These are phyloP conservation scores for Drosophila nigrodunni DNA, from an alignment of 1,140 invertebrate species.

Conservation along the genomic window DNA sequence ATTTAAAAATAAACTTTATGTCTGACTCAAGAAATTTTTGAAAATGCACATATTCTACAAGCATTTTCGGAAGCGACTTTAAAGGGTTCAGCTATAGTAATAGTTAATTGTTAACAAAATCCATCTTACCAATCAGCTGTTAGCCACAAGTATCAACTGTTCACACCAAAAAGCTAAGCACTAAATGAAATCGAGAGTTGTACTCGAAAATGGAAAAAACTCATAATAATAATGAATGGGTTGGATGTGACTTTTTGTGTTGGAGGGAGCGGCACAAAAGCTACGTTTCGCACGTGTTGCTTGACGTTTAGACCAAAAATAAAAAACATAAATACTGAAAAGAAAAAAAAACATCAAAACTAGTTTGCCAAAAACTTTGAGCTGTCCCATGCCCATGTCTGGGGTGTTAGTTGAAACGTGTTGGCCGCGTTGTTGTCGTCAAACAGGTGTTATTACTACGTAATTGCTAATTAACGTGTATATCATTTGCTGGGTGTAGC, in stretches of 20 bases:
- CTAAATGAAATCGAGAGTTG: constrained; percentile 28
- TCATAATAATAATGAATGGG: constrained; percentile 31
- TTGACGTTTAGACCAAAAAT: constrained; percentile 24
- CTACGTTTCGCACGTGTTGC: constrained; percentile 34
- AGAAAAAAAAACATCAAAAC: no score
- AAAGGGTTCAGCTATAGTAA: no score
- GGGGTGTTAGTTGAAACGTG: constrained; percentile 41
- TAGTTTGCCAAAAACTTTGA: constrained; percentile 17
- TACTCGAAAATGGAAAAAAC: constrained; percentile 7
- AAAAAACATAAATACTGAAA: not conserved
- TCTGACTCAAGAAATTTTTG: no score
- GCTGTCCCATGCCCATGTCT: constrained; percentile 15
- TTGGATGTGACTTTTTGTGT: not conserved
- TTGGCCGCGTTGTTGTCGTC: constrained; percentile 30
- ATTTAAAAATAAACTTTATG: no score
- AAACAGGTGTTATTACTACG: constrained; percentile 58
- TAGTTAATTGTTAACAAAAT: not conserved
- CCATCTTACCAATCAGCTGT: not conserved
- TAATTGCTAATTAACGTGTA: constrained; percentile 43
- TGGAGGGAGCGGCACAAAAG: constrained; percentile 10
- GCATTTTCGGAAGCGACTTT: no score
- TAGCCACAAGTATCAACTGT: not conserved
- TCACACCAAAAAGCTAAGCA: constrained; percentile 7
- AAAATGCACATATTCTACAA: no score
- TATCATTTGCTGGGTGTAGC: constrained; percentile 9